Base-by-base conservation (phyloP, 2,888 invertebrate species). In the Masnerella sp. region DNA sequence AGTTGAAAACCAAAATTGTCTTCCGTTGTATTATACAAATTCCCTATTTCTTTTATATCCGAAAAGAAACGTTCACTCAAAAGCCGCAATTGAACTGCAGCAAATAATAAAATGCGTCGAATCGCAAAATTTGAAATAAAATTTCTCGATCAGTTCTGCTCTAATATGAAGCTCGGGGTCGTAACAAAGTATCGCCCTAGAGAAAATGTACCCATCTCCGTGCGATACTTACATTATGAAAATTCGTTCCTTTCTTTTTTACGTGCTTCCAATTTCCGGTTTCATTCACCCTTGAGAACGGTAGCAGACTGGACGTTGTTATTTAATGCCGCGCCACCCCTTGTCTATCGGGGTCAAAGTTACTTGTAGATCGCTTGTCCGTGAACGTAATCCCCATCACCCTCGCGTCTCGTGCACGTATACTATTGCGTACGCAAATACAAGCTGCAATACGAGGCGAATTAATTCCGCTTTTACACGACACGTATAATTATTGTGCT, bases 341-440 rank as follows among this genome's bases (percentile, higher is more conserved):
- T 51, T 69, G 59, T 65, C 52, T 65, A 70, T 61, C 49, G 65
- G 54, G 65, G 74, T 68, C 59, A 65, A 65, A 69, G 74, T 69
- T 69, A 59, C 64, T 65, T 54, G 58, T 58, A 59, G 74, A 74
- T 74, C 74, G 59, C 65, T 69, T 74, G 65, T 65, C 69, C 64
- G 52, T 69, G 52, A 74, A 68, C 64, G 45, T 64, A 68, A 73
- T 68, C 62, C 68, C 56, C 28, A 32, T 54, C 42, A 22, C 51
- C 42, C 45, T 25, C 18, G 5, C 49, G 25, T 38, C 8, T 38
- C 45, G 32, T 28, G 30, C 30, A 2, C 49, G 56, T 51, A 38
- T 56, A 22, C 45, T 47, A 30, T 69, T 68, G 64, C 62, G 28
- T 68, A 49, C 36, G 58, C 52, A 71, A 54, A 61, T 54, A 12